Evolutionary conservation across 2,113 vertebrate species (phyloP), one percentile per base, ranked within the genome.

Genomic region (Formicarius rufipectus): DNA sequence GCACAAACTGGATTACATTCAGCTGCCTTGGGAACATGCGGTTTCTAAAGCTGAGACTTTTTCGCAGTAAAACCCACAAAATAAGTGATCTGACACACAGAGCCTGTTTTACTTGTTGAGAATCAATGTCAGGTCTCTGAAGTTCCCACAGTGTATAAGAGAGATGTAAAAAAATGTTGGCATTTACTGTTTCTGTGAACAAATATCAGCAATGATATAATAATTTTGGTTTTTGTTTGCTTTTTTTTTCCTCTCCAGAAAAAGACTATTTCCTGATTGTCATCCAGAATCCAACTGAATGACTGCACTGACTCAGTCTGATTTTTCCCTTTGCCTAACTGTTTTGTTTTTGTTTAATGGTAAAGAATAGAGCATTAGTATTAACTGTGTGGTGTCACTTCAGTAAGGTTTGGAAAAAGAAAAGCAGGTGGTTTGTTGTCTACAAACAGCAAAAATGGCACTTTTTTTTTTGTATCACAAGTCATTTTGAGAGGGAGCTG

Each of bases 211-310:
- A 93, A 21, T 52, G 33, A 93, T 85, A 87, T 25, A 89, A 49
- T 87, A 24, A 90, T 93, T 88, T 56, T 14, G n/a, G n/a, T n/a
- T n/a, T n/a, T n/a, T n/a, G n/a, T n/a, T n/a, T n/a, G n/a, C 17
- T 78, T 86, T 74, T 89, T 81, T 92, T 77, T 87, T 88, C 81
- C 59, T 82, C 87, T 71, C 82, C 98, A 99, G 99, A 99, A 98
- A 99, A 99, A 97, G 99, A 99, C 96, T 99, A 99, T 95, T 99
- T 99, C 98, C 94, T 99, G 97, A 99, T 99, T 69, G 99, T 99
- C 97, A 98, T 99, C 95, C 99, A 99, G 98, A 99, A 99, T 91
- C 99, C 99, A 13, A 98, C 98, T 9, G 99, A 99, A 95, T 99
- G 96, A 94, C 27, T 49, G 42, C 60, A 30, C 84, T 79, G 69